A percentile compares a stretch with the other conserved stretches of the same genome.
Conservation (phyloP, 2,888 invertebrate genomes). For the Diogma glabrata region DNA sequence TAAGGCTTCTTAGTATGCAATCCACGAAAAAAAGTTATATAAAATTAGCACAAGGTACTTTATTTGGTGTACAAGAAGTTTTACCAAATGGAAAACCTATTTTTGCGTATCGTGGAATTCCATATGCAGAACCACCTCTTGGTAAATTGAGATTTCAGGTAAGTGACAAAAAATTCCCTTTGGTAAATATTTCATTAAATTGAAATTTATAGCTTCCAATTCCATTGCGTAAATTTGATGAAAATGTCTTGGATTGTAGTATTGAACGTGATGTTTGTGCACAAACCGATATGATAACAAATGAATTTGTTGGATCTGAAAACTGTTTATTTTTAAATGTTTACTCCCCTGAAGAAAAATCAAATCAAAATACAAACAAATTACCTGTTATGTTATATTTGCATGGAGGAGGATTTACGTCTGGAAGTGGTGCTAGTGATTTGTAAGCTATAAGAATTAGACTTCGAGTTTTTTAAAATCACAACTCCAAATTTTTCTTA, state of each 20-base stretch:
- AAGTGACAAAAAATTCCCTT: constrained; percentile 14
- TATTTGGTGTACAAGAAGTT: constrained; percentile 31
- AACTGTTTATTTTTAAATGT: constrained; percentile 32
- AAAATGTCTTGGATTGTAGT: constrained; percentile 28
- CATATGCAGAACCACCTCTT: constrained; percentile 45
- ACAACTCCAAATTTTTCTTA: too few species aligned
- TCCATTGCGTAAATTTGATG: constrained; percentile 26
- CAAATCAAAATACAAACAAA: background rate
- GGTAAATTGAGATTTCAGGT: constrained; percentile 35
- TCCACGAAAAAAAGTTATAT: background rate
- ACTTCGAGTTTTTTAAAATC: too few species aligned
- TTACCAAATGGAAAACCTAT: constrained; percentile 35
- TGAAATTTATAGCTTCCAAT: constrained; percentile 25
- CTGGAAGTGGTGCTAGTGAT: constrained; percentile 30
- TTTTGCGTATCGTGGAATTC: constrained; percentile 42
- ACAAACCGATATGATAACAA: constrained; percentile 27
- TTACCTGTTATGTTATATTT: constrained; percentile 35
- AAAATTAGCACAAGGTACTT: background rate
- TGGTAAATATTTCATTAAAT: background rate
- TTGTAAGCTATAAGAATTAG: constrained; percentile 21
- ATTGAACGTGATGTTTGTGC: constrained; percentile 27
- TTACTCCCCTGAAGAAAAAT: constrained; percentile 24
- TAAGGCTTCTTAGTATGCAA: too few species aligned
- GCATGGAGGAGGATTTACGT: constrained; percentile 32
- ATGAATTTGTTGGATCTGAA: constrained; percentile 27